Conservation (phyloP, 2,888 invertebrate genomes). For the Ischnura elegans region DNA sequence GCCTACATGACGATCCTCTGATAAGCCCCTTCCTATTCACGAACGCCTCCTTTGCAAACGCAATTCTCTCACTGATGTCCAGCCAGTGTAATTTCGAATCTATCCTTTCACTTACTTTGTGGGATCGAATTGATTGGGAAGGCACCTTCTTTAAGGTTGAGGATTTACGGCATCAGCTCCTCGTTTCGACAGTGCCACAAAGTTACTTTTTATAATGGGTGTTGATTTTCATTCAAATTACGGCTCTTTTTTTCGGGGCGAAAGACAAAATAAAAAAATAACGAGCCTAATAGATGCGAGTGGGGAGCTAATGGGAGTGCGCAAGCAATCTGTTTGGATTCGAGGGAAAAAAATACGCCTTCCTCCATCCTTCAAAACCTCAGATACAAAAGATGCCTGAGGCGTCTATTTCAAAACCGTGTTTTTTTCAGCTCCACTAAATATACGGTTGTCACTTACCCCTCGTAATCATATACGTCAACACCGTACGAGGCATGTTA, state of each 20-base stretch:
- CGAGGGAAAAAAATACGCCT: background rate
- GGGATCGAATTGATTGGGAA: background rate
- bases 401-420: background rate
- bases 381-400: background rate
- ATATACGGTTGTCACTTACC: conserved; percentile 17
- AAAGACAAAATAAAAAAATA: background rate
- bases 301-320: background rate
- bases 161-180: background rate
- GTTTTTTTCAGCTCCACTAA: background rate
- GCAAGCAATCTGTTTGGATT: background rate
- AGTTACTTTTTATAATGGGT: background rate
- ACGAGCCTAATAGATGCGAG: background rate
- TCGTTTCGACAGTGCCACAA: background rate
- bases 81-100: background rate
- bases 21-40: too few species aligned
- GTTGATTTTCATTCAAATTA: background rate
- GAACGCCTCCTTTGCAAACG: too few species aligned
- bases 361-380: background rate
- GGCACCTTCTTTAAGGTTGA: background rate
- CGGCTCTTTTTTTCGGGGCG: background rate
- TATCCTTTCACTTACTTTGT: background rate
- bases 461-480: conserved; percentile 22
- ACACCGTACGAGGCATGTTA: conserved; percentile 3
- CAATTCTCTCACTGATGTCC: background rate
- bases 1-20: too few species aligned